These are phyloP conservation scores for Epinotia demarniana DNA, from an alignment of 2,888 invertebrate species.

Conservation along the genomic window DNA sequence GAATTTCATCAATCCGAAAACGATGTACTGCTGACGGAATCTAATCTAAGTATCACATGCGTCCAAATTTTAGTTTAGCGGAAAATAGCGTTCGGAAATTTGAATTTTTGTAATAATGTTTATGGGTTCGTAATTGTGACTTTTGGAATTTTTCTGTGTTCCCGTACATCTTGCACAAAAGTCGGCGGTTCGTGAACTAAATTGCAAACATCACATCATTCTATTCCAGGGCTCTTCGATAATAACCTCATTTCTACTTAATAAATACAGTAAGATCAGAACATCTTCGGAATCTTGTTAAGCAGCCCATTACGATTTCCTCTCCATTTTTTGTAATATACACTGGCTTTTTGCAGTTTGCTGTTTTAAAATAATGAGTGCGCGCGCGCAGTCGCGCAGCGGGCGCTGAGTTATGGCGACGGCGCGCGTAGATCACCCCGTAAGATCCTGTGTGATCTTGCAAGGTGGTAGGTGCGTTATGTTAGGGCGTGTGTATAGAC, in stretches of 20 bases:
- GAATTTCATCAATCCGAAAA: no score
- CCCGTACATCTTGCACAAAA: neutral
- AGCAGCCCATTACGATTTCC: slow-evolving; percentile 40
- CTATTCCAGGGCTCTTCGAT: neutral
- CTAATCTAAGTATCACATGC: no score
- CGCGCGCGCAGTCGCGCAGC: slow-evolving; percentile 53
- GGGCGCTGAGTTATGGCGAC: slow-evolving; percentile 56
- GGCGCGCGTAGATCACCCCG: slow-evolving; percentile 54
- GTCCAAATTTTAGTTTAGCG: no score
- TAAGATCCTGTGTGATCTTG: slow-evolving; percentile 27
- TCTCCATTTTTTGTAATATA: slow-evolving; percentile 38
- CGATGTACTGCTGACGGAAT: no score
- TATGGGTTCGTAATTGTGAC: no score
- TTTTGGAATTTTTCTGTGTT: no score
- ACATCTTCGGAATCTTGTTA: slow-evolving; percentile 34
- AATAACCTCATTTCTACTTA: slow-evolving; percentile 9
- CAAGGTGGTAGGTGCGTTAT: slow-evolving; percentile 7
- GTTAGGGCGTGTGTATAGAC: neutral
- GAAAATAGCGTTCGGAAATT: no score
- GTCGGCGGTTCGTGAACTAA: neutral
- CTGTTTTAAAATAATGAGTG: slow-evolving; percentile 53
- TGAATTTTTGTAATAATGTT: no score
- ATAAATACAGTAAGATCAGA: slow-evolving; percentile 23
- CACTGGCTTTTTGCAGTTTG: slow-evolving; percentile 36
- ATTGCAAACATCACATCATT: neutral